Percentiles rank a stretch among this genome's conserved stretches.
Evolutionary conservation across 2,888 invertebrate genomes (phyloP).

Genomic region (Hedya salicella): DNA sequence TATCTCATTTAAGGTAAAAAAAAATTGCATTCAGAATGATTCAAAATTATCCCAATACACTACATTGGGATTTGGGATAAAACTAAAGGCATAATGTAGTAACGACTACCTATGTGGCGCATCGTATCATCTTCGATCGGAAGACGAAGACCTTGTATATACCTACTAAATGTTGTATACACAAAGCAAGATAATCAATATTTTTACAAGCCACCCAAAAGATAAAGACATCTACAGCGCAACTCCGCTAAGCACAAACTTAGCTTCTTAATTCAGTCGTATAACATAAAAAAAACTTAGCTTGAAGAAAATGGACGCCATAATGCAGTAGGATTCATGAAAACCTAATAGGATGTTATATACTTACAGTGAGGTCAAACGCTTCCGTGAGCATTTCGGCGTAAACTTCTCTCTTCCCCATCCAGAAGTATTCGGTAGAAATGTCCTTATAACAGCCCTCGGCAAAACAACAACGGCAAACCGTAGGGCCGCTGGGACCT

Average conservation of each 20-base stretch:
- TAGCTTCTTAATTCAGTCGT: conserved; percentile 52
- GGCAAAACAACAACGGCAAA: conserved; percentile 76
- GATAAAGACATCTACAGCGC: conserved; percentile 42
- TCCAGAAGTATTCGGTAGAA: conserved; percentile 82
- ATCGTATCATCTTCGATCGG: not conserved
- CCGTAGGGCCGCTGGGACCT: conserved; percentile 64
- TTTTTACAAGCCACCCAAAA: conserved; percentile 57
- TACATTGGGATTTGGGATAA: too few species aligned
- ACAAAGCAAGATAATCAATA: conserved; percentile 46
- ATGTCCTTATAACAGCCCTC: conserved; percentile 82
- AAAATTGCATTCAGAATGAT: too few species aligned
- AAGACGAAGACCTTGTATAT: not conserved
- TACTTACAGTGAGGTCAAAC: conserved; percentile 71
- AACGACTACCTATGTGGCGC: too few species aligned
- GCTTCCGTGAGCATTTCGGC: conserved; percentile 76
- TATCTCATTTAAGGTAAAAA: too few species aligned
- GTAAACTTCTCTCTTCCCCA: conserved; percentile 80
- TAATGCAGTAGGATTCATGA: conserved; percentile 43
- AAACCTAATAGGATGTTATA: conserved; percentile 35
- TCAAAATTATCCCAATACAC: too few species aligned
- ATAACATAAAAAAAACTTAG: conserved; percentile 53
- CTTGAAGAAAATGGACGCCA: conserved; percentile 65
- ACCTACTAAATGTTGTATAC: not conserved
- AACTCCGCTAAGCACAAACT: conserved; percentile 44
- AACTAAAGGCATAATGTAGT: too few species aligned